Evolutionary conservation across 2,888 invertebrate species (phyloP), one percentile per base, ranked within the genome.

Genomic region (Pheosia tremula): DNA sequence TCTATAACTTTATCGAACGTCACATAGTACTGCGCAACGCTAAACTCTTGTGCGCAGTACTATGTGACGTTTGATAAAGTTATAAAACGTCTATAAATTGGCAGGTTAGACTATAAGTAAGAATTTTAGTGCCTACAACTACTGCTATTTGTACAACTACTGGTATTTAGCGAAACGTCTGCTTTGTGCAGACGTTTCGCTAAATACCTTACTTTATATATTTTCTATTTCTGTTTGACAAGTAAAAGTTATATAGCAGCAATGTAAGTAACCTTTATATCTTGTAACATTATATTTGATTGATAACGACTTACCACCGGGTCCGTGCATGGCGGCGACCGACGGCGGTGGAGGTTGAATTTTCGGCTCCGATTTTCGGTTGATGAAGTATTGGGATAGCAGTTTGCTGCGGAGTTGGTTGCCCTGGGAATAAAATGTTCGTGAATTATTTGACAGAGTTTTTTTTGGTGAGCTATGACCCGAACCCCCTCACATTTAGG

Each of bases 321-420:
- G 98, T 1, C 97, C 98, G 86, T 98, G 97, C 0, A 96, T 97
- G 8, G 96, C 95, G 58, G 95, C 86, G 69, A 95, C 84, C 63
- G 84, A 75, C 0, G 85, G 74, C 5, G 82, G 85, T 11, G 89
- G 89, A 7, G 78, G 78, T 62, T 82, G 85, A 3, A 91, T 86
- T 72, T 89, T 90, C 1, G 91, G 90, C 74, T 94, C 93, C 0
- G 91, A 90, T 69, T 93, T 93, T 57, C 93, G 87, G 62, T 88
- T 91, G 50, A 91, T 86, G 79, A 94, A 92, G 85, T 94, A 94
- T 63, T 94, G 94, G 0, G 94, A 91, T 3, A 94, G 82, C 5
- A 94, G 74, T 68, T 92, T 92, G 80, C 83, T 93, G 36, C 94
- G 90, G 1, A 94, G 86, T 66, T 93, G 93, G 69, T 94, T 94